Conservation (phyloP, 2,797 vertebrate genomes). For the Tolypeutes matacus region DNA sequence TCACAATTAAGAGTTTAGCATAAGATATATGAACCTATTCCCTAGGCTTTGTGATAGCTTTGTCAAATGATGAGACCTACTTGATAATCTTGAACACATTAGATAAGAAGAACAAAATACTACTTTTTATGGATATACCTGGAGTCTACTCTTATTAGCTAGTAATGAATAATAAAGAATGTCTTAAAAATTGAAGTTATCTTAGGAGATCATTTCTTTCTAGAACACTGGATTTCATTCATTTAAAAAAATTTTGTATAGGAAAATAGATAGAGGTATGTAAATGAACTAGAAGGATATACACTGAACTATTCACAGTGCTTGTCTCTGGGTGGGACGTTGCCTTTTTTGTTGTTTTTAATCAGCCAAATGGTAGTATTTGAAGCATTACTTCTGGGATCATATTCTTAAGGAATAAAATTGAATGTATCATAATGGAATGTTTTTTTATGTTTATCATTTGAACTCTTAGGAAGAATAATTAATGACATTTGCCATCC, state of each 20-base stretch:
- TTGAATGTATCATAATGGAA: neutral
- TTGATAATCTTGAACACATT: neutral
- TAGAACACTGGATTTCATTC: conserved; percentile 36
- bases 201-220: conserved; percentile 20
- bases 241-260: neutral
- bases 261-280: neutral
- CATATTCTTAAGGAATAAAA: conserved; percentile 47
- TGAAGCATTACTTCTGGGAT: conserved; percentile 45
- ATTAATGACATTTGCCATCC: conserved; percentile 21
- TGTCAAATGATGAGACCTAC: conserved; percentile 13
- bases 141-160: neutral
- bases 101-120: neutral
- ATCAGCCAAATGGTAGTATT: conserved; percentile 16
- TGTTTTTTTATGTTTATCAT: conserved; percentile 51
- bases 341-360: neutral
- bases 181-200: conserved; percentile 46
- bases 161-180: conserved; percentile 55
- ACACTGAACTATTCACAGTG: neutral
- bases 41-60: neutral
- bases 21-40: neutral
- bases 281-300: neutral
- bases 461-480: neutral
- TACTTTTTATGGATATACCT: conserved; percentile 17
- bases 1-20: neutral
- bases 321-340: neutral